Evolutionary conservation across 2,797 vertebrate genomes (phyloP), one percentile per base, ranked within the genome.

Genomic region (Siniperca scherzeri): DNA sequence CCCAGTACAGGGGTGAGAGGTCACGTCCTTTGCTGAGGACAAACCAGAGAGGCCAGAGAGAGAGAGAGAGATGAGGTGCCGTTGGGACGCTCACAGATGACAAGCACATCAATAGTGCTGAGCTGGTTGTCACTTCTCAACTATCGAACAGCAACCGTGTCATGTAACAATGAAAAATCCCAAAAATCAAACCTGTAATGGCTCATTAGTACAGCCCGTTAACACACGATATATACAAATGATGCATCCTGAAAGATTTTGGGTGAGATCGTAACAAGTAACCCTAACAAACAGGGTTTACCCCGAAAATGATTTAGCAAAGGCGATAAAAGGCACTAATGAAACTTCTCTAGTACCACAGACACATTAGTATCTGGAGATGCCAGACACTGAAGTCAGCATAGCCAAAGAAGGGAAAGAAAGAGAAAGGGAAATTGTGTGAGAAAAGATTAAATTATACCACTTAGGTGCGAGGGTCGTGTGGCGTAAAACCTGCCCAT

Each of bases 1-100:
- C 40, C 73, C 77, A 85, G 87, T 89, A 88, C 87, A 92, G 67
- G 87, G 94, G 91, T 94, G 86, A 93, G 44, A 88, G 95, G 94
- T 94, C 94, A 90, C 79, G 82, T 92, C 91, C 93, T 93, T 83
- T 22, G 17, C 75, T 68, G 78, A 66, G 89, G 88, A 89, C 84
- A 88, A 90, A 88, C 88, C n/a, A n/a, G n/a, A n/a, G n/a, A n/a
- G 87, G 90, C 86, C 91, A 88, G 86, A 82, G 76, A 60, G 30
- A 48, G 55, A 19, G 36, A 53, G 10, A 46, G 33, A 55, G 36
- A 40, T 17, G n/a, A 64, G 72, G 40, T 67, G 59, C 44, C 0
- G 25, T 22, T 76, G 25, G 30, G 36, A 50, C 38, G 9, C 0
- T 52, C 30, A n/a, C 61, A 52, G 40, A 46, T 59, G 42, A 70